These are phyloP conservation scores for Rana temporaria DNA, from an alignment of 2,113 vertebrate species.

Conservation along the genomic window DNA sequence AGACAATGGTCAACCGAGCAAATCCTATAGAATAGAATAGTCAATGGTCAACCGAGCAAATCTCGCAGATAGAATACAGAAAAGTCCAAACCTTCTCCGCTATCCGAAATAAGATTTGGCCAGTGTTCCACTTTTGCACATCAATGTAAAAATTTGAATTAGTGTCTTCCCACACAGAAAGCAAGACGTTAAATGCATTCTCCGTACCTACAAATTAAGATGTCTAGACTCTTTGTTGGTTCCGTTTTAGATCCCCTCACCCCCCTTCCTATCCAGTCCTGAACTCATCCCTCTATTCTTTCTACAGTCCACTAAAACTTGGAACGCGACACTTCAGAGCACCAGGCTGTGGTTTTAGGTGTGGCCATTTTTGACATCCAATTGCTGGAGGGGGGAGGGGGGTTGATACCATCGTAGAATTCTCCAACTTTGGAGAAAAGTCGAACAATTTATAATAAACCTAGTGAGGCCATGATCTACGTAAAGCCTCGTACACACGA, in stretches of 20 bases:
- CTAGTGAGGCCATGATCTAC: too few relatives aligned
- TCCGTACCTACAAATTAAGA: slow-evolving; percentile 3
- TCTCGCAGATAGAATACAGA: too few relatives aligned
- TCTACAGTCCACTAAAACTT: neutral
- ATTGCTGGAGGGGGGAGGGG: neutral
- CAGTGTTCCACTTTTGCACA: too few relatives aligned
- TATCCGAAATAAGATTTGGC: too few relatives aligned
- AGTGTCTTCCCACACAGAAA: too few relatives aligned
- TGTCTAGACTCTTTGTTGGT: neutral
- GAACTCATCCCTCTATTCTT: neutral
- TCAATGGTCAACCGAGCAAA: too few relatives aligned
- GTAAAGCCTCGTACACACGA: too few relatives aligned
- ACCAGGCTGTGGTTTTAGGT: slow-evolving; percentile 12
- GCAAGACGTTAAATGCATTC: neutral
- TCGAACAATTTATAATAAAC: too few relatives aligned
- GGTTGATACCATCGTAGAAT: neutral
- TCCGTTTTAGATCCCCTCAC: neutral
- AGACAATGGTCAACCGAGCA: too few relatives aligned
- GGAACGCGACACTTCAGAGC: neutral
- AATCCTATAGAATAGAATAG: too few relatives aligned
- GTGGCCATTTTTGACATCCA: slow-evolving; percentile 1
- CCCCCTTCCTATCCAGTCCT: neutral
- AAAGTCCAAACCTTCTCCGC: too few relatives aligned
- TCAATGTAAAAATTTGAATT: too few relatives aligned
- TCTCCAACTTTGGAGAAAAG: neutral